Evolutionary conservation across 2,888 invertebrate genomes (phyloP).

Genomic region (Drosophila rubida): DNA sequence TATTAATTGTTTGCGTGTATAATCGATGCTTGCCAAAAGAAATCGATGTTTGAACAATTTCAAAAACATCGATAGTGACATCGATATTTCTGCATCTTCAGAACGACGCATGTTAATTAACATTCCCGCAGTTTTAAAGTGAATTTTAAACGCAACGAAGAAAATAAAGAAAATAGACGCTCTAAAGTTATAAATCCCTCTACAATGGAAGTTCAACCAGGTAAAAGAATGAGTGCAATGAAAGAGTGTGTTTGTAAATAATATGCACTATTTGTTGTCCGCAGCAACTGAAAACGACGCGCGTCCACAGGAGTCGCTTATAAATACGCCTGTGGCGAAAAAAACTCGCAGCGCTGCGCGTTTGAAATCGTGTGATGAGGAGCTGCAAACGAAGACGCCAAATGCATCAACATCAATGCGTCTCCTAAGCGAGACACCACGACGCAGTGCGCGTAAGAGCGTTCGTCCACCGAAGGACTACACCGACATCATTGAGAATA

Average conservation of each 20-base stretch:
- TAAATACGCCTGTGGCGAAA: conserved; percentile 42
- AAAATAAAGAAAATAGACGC: background rate
- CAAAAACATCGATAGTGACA: conserved; percentile 3
- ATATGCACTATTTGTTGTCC: background rate
- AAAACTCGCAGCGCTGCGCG: conserved; percentile 34
- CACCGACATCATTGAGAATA: conserved; percentile 72
- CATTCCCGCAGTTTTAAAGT: conserved; percentile 17
- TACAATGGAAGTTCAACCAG: conserved; percentile 22
- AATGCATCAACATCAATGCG: background rate
- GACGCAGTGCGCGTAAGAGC: conserved; percentile 80
- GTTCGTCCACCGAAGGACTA: conserved; percentile 81
- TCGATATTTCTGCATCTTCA: background rate
- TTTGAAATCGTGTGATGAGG: background rate
- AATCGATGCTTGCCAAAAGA: background rate
- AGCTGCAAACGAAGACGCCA: conserved; percentile 1
- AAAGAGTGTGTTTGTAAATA: background rate
- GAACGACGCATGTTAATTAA: conserved; percentile 37
- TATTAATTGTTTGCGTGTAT: no score
- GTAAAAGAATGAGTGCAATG: conserved; percentile 15
- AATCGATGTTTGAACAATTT: background rate
- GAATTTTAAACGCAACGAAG: conserved; percentile 40
- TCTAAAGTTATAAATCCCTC: background rate
- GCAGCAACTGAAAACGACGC: conserved; percentile 12
- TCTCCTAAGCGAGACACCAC: conserved; percentile 60
- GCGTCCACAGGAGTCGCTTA: background rate